Base-by-base conservation (phyloP, 1,140 invertebrate species). In the Oreohelix idahoensis region DNA sequence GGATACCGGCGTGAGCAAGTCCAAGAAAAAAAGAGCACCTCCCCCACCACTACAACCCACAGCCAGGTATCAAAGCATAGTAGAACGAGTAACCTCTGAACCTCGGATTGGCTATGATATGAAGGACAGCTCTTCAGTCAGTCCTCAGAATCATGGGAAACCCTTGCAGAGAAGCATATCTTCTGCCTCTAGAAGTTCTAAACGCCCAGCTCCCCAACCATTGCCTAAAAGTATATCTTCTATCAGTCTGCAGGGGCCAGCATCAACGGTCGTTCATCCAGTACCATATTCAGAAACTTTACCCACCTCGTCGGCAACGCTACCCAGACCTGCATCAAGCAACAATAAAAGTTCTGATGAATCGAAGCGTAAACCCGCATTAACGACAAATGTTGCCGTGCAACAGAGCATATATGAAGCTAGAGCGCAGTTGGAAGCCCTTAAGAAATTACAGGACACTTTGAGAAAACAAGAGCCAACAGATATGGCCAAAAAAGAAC, bases 101-200 rank as follows among this genome's bases (percentile, higher is more conserved):
- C 88, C 88, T 29, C 88, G 86, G 29, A 76, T 81, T 49, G 88
- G 88, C 70, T 89, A 89, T 74, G 85, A 88, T 29, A 78, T 89
- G 71, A 84, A 86, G 45, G 80, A 84, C 42, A 69, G 51, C 1
- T 42, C 80, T 0, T 45, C 76, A 8, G 71, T n/a, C 11, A 4
- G 23, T 38, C 35, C n/a, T 82, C 42, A 17, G 26, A 71, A 11
- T 10, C 66, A 0, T n/a, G 42, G 13, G 45, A 36, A 49, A 23
- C n/a, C 2, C 49, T 53, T 77, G 26, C 69, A 45, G 32, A 26
- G 79, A 51, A 81, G 42, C 8, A 45, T 8, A 1, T 81, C 79
- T 4, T 49, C 69, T 32, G 42, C 45, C 20, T 81, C 63, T 51
- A 39, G 13, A 32, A 71, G 17, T 20, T 45, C 70, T 5, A 75